Evolutionary conservation across 2,113 vertebrate genomes (phyloP), one percentile per base, ranked within the genome.

Genomic region (Pycnonotus jocosus): DNA sequence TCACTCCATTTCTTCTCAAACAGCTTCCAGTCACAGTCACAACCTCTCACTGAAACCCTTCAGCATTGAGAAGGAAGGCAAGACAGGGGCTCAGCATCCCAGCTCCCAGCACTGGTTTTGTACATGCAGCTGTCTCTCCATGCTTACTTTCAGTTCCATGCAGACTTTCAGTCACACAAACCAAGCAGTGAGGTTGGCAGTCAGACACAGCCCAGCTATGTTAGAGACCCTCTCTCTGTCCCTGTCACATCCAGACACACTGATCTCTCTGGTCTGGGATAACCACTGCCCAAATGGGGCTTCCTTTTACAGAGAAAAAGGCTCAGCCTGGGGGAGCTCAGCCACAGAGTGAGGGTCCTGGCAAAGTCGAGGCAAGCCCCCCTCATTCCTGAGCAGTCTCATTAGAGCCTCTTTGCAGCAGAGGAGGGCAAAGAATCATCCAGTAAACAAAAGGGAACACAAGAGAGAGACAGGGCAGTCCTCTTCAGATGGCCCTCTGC

Each of bases 321-420:
- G 71, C 22, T 76, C 1, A 1, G 30, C 8, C 4, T 53, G n/a
- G 10, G 10, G 6, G 8, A 25, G 53, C 76, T 72, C n/a, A 65
- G 35, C 13, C 60, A 60, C 2, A 0, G 37, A 74, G 13, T 12
- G 56, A 81, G 17, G 2, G 1, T 7, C 11, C 27, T 1, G 0
- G 28, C 2, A 8, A 65, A 54, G 50, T 28, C 78, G 69, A 72
- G 37, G n/a, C 23, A 76, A 87, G 23, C 10, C 15, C 37, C 37
- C 4, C 13, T 48, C 23, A 0, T 24, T 74, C 25, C 25, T 14
- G 2, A 64, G 54, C 15, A 51, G 11, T 20, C 42, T 74, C 47
- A 20, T 35, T 21, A 79, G 71, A 61, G 47, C 38, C 51, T 37
- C 35, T 38, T 35, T 44, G 42, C 61, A 48, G 21, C 38, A 68